These are phyloP conservation scores for Semnopithecus entellus DNA, from an alignment of 2,113 vertebrate species.

Conservation along the genomic window DNA sequence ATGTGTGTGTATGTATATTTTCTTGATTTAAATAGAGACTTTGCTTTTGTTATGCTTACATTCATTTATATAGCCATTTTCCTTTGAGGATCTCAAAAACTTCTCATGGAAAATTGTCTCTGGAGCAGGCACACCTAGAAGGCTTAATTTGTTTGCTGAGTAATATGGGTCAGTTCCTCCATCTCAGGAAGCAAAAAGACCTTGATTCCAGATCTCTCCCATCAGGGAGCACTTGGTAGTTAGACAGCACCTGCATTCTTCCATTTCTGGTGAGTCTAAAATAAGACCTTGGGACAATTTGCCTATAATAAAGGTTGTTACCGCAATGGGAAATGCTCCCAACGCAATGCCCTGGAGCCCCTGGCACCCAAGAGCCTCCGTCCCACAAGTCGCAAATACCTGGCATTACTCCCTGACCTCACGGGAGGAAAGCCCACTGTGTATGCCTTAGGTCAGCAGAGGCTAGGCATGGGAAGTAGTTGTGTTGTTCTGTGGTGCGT, in stretches of 20 bases:
- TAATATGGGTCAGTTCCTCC: neutral
- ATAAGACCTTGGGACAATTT: neutral
- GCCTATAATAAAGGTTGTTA: neutral
- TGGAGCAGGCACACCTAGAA: neutral
- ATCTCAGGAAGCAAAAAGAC: neutral
- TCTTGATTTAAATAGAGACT: neutral
- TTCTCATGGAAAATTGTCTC: neutral
- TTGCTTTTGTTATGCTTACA: neutral
- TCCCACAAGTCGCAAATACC: neutral
- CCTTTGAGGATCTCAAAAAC: neutral
- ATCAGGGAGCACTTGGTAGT: neutral
- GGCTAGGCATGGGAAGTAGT: neutral
- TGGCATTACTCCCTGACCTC: fast-evolving
- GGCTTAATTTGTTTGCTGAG: neutral
- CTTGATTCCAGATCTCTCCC: neutral
- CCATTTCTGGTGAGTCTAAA: neutral
- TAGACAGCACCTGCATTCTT: neutral
- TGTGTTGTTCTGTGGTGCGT: neutral
- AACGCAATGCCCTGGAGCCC: neutral
- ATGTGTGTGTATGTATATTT: neutral
- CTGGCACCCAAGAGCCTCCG: neutral
- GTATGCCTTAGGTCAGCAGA: neutral
- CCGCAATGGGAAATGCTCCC: neutral
- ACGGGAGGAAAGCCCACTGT: neutral
- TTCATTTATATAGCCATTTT: neutral